Evolutionary conservation across 2,113 vertebrate genomes (phyloP).

Genomic region (Acanthisitta chloris): DNA sequence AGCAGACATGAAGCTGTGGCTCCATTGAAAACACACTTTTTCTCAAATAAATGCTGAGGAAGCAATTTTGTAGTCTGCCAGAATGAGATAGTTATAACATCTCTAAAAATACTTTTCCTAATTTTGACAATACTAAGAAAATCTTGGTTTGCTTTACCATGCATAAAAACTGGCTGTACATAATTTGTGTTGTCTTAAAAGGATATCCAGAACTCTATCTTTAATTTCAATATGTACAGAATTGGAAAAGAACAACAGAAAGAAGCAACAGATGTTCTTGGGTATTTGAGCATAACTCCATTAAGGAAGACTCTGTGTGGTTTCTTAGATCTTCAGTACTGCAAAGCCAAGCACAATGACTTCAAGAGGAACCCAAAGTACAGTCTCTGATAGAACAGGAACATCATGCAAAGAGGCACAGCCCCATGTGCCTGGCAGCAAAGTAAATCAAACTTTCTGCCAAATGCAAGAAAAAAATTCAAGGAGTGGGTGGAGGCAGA

Average conservation of each 20-base stretch:
- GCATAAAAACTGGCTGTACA: neutral
- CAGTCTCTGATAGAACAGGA: neutral
- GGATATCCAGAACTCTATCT: neutral
- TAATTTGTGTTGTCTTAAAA: neutral
- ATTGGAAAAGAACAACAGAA: neutral
- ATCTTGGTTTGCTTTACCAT: neutral
- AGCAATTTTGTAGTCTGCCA: slow-evolving; percentile 14
- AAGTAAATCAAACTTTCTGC: neutral
- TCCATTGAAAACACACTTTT: slow-evolving; percentile 49
- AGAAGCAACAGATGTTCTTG: neutral
- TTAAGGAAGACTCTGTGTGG: neutral
- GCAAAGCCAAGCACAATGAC: neutral
- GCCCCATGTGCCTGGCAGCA: neutral
- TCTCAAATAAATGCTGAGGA: slow-evolving; percentile 15
- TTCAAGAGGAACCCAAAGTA: neutral
- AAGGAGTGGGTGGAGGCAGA: neutral
- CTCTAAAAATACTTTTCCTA: neutral
- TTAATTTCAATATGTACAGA: neutral
- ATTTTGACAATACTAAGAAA: neutral
- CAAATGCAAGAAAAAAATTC: neutral
- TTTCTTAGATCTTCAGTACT: neutral
- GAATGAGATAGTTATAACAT: neutral
- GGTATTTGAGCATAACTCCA: neutral
- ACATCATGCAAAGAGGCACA: neutral
- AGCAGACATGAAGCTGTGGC: neutral